These are phyloP conservation scores for Euzophera pinguis DNA, from an alignment of 2,888 invertebrate genomes.

Conservation along the genomic window DNA sequence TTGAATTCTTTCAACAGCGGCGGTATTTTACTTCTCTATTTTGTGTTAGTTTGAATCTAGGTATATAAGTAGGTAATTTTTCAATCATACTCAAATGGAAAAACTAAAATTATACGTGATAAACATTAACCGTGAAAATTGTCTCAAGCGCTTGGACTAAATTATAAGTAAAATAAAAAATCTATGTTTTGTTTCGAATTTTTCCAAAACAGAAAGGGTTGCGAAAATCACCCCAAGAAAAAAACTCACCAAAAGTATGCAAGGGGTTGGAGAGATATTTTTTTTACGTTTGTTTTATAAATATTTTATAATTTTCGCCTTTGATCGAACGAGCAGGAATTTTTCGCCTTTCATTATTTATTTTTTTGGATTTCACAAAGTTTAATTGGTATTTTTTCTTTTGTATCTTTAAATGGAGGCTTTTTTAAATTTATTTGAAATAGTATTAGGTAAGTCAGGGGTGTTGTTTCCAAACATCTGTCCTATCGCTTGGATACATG, in stretches of 20 bases:
- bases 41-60: too few species aligned
- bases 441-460: too few species aligned
- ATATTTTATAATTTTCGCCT: slow-evolving; percentile 50
- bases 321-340: slow-evolving; percentile 38
- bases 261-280: slow-evolving; percentile 40
- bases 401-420: too few species aligned
- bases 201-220: slow-evolving; percentile 55
- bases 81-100: too few species aligned
- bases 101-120: too few species aligned
- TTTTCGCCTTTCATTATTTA: slow-evolving; percentile 23
- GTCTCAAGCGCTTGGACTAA: slow-evolving; percentile 20
- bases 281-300: slow-evolving; percentile 40
- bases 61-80: too few species aligned
- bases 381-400: slow-evolving; percentile 25
- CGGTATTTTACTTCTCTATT: too few species aligned
- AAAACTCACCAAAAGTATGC: slow-evolving; percentile 59
- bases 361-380: slow-evolving; percentile 25
- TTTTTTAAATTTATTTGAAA: too few species aligned
- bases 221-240: slow-evolving; percentile 53
- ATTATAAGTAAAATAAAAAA: slow-evolving; percentile 27
- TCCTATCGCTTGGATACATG: too few species aligned
- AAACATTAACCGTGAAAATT: too few species aligned
- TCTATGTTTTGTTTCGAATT: slow-evolving; percentile 50
- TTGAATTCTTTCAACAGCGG: too few species aligned
- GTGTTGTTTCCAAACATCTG: too few species aligned